phyloP scores from a whole-genome alignment of 2,888 invertebrate genomes.

The Tuta absoluta region DNA sequence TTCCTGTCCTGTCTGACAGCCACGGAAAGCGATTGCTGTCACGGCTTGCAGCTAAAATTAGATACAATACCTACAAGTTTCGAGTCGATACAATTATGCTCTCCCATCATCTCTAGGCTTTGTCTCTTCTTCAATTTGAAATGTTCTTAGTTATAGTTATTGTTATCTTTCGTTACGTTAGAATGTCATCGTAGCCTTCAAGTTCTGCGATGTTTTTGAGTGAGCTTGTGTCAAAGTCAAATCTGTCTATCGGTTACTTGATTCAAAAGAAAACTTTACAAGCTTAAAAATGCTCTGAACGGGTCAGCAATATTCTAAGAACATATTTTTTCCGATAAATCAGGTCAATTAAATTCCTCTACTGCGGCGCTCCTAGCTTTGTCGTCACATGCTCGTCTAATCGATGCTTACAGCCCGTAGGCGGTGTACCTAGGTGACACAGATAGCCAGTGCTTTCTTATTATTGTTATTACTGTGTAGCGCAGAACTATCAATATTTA shows the following conservation, averaged over 20 bases:
- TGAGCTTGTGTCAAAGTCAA: no score
- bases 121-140: no score
- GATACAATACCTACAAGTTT: background rate
- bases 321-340: slow-evolving; percentile 4
- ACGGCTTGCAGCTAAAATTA: background rate
- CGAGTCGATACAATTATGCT: no score
- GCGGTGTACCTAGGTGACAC: slow-evolving; percentile 15
- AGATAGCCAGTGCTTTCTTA: background rate
- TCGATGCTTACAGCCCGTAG: slow-evolving; percentile 17
- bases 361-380: slow-evolving; percentile 15
- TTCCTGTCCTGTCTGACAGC: background rate
- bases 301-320: no score
- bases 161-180: no score
- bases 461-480: background rate
- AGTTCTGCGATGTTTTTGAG: no score
- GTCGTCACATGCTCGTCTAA: slow-evolving; percentile 12
- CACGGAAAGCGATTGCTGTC: background rate
- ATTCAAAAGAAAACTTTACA: no score
- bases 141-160: no score
- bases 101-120: no score
- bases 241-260: no score
- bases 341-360: slow-evolving; percentile 16
- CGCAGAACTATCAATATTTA: background rate
- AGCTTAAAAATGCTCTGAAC: no score
- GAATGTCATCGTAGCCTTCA: no score